These are phyloP conservation scores for Poecilia wingei DNA, from an alignment of 2,797 vertebrate genomes.

Conservation along the genomic window DNA sequence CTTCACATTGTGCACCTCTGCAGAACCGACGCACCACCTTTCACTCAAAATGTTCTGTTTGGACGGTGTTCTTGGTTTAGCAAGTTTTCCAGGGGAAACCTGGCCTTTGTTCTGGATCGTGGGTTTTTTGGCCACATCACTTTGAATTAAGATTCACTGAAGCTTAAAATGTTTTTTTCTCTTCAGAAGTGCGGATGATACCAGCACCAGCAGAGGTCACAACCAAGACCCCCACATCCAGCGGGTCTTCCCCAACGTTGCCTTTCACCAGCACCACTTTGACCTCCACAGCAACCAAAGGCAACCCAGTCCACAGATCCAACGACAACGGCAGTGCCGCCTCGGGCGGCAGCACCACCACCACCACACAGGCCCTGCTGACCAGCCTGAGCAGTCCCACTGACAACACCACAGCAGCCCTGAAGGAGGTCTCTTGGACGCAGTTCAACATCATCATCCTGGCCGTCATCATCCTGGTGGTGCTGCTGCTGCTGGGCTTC, in stretches of 20 bases:
- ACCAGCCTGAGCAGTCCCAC: conserved; percentile 81
- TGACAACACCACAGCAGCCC: conserved; percentile 87
- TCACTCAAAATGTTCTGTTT: no score
- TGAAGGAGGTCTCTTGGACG: conserved; percentile 95
- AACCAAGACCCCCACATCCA: conserved; percentile 49
- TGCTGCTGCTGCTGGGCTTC: conserved; percentile 93
- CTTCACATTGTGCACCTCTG: no score
- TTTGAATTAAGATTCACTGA: neutral
- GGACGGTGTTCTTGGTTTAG: no score
- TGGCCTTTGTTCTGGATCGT: no score
- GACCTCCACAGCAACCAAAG: conserved; percentile 46
- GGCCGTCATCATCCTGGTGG: conserved; percentile 95
- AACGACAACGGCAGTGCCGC: conserved; percentile 39
- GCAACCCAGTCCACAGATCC: conserved; percentile 60
- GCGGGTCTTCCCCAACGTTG: conserved; percentile 39
- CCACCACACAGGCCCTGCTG: conserved; percentile 78
- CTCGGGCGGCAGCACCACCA: conserved; percentile 70
- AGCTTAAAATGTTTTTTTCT: conserved; percentile 21
- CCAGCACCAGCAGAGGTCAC: conserved; percentile 45
- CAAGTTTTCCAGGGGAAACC: no score
- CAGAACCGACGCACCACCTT: no score
- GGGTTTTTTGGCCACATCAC: neutral
- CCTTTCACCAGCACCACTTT: conserved; percentile 64
- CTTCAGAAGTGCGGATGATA: conserved; percentile 52
- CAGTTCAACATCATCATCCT: conserved; percentile 97